Base-by-base conservation (phyloP, 2,797 vertebrate genomes). In the Etheostoma nigrum region DNA sequence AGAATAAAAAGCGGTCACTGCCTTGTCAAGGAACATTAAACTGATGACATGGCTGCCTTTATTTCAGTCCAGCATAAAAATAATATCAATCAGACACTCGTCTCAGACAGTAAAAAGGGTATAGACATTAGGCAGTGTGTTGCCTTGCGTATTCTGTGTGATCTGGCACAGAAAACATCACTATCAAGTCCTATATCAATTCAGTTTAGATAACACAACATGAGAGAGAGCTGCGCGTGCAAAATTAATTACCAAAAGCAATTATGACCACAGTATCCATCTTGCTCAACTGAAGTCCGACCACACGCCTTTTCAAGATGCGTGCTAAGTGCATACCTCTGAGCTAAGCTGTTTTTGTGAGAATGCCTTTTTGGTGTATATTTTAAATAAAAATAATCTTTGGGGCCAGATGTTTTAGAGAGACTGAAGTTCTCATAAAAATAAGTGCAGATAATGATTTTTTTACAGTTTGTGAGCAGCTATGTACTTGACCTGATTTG, bases 1-100 rank as follows among this genome's bases (percentile, higher is more conserved):
- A 76, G 70, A 85, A 82, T 83, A 80, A 89, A 88, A 86, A 78
- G 84, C 78, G 80, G 84, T 85, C 85, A 64, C 76, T 54, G 70
- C 63, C 82, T 85, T 84, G 86, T 91, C 85, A 88, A 72, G 80
- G 82, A 86, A 82, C 88, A 89, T 90, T 92, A 87, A 84, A 81
- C 80, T 87, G 55, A 33, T 55, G 82, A 83, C 76, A 79, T 53
- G 59, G 72, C 54, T 64, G 79, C 78, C 77, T 87, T 91, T 83
- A 88, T 87, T 87, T 86, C 76, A 86, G 69, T 81, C 85, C 44
- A 21, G 79, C 65, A 78, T 74, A 58, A 65, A 83, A 79, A 86
- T 78, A 53, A 79, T 74, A 88, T 86, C 70, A 78, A 86, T 86
- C 88, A 84, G 55, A 49, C 48, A 16, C 59, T 81, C 1, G n/a